These are phyloP conservation scores for Ciona savignyi DNA, from an alignment of 23 tunicate genomes.

Conservation along the genomic window DNA sequence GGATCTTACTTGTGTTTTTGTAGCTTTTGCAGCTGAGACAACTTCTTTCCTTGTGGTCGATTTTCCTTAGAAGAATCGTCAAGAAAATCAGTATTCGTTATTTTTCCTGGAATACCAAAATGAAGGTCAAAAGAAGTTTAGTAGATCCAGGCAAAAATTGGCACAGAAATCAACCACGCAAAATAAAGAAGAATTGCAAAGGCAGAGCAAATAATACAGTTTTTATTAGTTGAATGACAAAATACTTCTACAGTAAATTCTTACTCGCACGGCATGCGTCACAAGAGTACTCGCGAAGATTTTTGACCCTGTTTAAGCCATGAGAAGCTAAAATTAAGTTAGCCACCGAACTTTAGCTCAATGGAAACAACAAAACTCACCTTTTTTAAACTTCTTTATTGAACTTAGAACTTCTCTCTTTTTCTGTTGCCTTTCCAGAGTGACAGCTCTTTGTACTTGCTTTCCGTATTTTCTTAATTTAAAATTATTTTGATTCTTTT, in stretches of 20 bases:
- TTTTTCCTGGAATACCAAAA: slow-evolving; percentile 28
- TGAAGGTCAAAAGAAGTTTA: neutral
- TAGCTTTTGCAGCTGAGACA: slow-evolving; percentile 28
- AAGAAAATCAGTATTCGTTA: slow-evolving; percentile 52
- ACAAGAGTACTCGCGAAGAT: too few species aligned
- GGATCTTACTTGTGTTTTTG: slow-evolving; percentile 27
- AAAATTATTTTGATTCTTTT: slow-evolving; percentile 35
- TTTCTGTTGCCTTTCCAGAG: slow-evolving; percentile 54
- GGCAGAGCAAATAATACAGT: too few species aligned
- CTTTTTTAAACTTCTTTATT: slow-evolving; percentile 74
- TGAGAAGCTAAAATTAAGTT: too few species aligned
- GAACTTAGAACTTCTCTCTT: slow-evolving; percentile 70
- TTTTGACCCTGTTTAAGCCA: too few species aligned
- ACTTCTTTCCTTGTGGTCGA: slow-evolving; percentile 23
- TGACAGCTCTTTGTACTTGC: slow-evolving; percentile 71
- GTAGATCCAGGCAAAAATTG: too few species aligned
- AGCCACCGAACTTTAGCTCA: too few species aligned
- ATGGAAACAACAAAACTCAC: too few species aligned
- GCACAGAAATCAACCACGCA: too few species aligned
- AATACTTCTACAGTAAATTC: too few species aligned
- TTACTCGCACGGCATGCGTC: too few species aligned
- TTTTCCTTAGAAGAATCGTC: slow-evolving; percentile 19
- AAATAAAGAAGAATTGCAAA: too few species aligned
- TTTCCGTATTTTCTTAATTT: slow-evolving; percentile 75
- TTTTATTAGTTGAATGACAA: too few species aligned